These are phyloP conservation scores for Garrulus glandarius DNA, from an alignment of 2,797 vertebrate genomes.

Conservation along the genomic window DNA sequence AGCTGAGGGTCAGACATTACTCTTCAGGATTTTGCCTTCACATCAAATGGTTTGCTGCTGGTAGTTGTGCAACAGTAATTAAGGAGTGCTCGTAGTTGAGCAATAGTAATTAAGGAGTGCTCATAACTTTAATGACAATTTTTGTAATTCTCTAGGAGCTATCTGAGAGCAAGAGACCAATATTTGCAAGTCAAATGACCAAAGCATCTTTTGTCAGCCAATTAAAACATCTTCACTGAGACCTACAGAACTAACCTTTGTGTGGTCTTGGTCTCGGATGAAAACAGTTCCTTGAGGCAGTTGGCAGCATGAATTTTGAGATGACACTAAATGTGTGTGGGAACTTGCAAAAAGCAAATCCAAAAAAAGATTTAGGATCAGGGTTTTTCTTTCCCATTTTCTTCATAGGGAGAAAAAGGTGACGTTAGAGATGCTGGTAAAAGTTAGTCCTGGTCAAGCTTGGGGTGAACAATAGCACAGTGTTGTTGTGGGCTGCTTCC, in stretches of 20 bases:
- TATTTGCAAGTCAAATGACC: slow-evolving; percentile 77
- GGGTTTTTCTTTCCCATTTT: slow-evolving; percentile 87
- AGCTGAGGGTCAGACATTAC: background rate
- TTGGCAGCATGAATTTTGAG: slow-evolving; percentile 79
- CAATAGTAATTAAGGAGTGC: slow-evolving; percentile 41
- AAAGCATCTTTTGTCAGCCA: slow-evolving; percentile 77
- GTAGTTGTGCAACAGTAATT: slow-evolving; percentile 33
- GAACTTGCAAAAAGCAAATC: slow-evolving; percentile 90
- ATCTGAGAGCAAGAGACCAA: slow-evolving; percentile 63
- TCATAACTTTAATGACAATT: slow-evolving; percentile 60
- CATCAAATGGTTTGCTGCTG: background rate
- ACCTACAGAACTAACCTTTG: slow-evolving; percentile 87
- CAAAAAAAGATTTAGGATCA: slow-evolving; percentile 85
- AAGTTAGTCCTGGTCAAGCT: slow-evolving; percentile 95
- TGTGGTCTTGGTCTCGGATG: slow-evolving; percentile 88
- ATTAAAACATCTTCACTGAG: slow-evolving; percentile 84
- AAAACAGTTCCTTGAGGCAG: slow-evolving; percentile 72
- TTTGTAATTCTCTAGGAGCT: slow-evolving; percentile 60
- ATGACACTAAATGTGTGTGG: slow-evolving; percentile 89
- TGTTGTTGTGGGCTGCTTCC: slow-evolving; percentile 93
- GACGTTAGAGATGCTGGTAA: slow-evolving; percentile 87
- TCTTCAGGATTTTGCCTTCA: slow-evolving; percentile 32
- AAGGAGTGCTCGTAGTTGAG: background rate
- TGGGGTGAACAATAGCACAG: slow-evolving; percentile 92
- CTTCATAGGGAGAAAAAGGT: slow-evolving; percentile 87